Base-by-base conservation (phyloP, 2,797 vertebrate species). In the Mastacembelus armatus region DNA sequence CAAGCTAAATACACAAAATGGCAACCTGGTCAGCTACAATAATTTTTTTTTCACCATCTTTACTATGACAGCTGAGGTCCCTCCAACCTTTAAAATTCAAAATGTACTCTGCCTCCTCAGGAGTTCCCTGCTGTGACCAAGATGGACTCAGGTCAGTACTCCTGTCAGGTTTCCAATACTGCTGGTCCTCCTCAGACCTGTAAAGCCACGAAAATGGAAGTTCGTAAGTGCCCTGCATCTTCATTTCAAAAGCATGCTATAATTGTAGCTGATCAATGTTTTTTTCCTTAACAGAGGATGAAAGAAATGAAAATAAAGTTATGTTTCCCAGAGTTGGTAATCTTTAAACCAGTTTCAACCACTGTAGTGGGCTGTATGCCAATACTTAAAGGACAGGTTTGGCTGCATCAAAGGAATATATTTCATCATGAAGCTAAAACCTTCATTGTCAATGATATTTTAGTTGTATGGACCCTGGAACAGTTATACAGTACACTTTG, bases 111-210 rank as follows among this genome's bases (percentile, higher is more conserved):
- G n/a, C 43, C 75, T 67, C n/a, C 48, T 29, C 62, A 98, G 96
- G 74, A 88, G 1, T 96, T 96, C 61, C 43, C 87, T 0, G 38
- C 48, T 0, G 42, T 86, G 2, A 47, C 72, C 0, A 86, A 88
- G 77, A 18, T 1, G 0, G 96, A 97, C 67, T 38, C 78, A 0
- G 96, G 92, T 0, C 56, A 86, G 0, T 98, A 96, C 55, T 84
- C 2, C 81, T 98, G 97, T n/a, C 85, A 94, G 85, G 94, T 94
- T 0, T 0, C 0, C 10, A 98, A 98, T 18, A 49, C 30, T 0
- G 83, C 91, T 2, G 96, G 95, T 0, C 0, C 47, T 0, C 0
- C 94, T 2, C 64, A 90, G 85, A 73, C 26, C 35, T 95, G 96
- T 0, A 78, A 59, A 0, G 4, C 19, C 0, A 2, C 76, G 3